Percentiles rank a stretch among this genome's conserved stretches.
phyloP scores from a whole-genome alignment of 2,797 vertebrate genomes.

The Columba guinea region DNA sequence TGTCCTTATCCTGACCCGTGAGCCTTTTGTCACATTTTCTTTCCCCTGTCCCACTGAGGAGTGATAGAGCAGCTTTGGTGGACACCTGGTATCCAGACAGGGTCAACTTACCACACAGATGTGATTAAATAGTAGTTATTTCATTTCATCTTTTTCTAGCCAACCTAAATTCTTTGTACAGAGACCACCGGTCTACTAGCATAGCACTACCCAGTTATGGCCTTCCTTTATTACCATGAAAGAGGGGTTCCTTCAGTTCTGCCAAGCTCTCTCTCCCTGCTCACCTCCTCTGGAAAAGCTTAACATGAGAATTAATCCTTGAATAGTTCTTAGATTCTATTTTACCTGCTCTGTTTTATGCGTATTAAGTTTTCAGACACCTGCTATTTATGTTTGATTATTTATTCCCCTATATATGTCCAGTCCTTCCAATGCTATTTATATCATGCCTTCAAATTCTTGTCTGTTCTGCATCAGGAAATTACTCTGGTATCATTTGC shows the following conservation, averaged over 20 bases:
- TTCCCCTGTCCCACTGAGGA: no score
- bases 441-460: neutral
- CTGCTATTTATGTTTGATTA: neutral
- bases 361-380: neutral
- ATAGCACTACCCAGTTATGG: neutral
- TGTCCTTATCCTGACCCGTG: no score
- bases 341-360: neutral
- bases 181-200: neutral
- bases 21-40: no score
- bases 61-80: no score
- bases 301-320: neutral
- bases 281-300: neutral
- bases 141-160: neutral
- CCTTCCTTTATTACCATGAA: neutral
- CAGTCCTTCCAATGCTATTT: neutral
- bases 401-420: neutral
- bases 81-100: no score
- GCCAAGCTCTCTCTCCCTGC: neutral
- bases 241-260: neutral
- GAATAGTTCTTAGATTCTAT: neutral
- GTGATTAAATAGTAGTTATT: neutral
- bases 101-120: no score
- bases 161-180: neutral
- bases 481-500: neutral
- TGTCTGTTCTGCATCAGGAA: neutral